Evolutionary conservation across 1,140 invertebrate species (phyloP).

Genomic region (Ceratosolen solmsi): DNA sequence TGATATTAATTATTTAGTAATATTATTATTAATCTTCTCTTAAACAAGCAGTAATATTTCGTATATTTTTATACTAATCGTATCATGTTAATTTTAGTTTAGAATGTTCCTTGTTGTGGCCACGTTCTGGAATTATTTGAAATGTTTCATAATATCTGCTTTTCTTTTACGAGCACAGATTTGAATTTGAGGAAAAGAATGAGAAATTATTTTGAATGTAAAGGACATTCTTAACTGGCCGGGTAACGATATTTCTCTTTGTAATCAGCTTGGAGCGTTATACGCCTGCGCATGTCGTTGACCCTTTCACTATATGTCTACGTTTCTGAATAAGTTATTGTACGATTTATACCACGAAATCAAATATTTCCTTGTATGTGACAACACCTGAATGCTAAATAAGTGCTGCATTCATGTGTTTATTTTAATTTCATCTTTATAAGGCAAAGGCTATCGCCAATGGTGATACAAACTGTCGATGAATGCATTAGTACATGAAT

Average conservation of each 20-base stretch:
- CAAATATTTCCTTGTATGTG: background rate
- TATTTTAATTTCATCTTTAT: constrained; percentile 6
- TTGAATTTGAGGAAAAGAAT: background rate
- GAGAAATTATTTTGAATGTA: background rate
- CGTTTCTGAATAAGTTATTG: background rate
- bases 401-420: background rate
- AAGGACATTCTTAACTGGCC: background rate
- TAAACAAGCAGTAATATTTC: no score
- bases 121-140: no score
- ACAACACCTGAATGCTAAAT: constrained; percentile 8
- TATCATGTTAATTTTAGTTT: no score
- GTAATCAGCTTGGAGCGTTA: background rate
- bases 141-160: background rate
- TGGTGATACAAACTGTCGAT: background rate
- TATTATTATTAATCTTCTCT: no score
- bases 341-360: background rate
- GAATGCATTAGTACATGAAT: background rate
- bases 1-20: no score
- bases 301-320: background rate
- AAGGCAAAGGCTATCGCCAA: background rate
- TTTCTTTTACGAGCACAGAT: background rate
- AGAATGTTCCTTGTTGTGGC: no score
- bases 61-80: no score
- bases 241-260: background rate
- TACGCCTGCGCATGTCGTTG: background rate